These are phyloP conservation scores for Canis aureus DNA, from an alignment of 2,113 vertebrate species.

Conservation along the genomic window DNA sequence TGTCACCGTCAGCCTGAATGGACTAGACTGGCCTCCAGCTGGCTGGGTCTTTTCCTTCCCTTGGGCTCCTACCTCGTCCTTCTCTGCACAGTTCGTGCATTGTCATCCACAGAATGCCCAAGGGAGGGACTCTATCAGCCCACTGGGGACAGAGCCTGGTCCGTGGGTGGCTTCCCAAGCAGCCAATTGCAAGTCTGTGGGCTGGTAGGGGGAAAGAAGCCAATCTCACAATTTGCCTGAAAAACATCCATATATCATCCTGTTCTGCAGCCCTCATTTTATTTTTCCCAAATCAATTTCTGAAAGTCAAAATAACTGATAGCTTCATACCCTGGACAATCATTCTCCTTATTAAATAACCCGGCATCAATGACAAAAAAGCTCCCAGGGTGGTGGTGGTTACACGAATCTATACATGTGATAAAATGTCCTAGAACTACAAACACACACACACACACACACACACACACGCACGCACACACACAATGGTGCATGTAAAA, in stretches of 20 bases:
- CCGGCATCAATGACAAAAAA: not conserved
- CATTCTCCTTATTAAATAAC: conserved; percentile 54
- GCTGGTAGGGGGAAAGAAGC: not conserved
- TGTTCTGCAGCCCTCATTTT: not conserved
- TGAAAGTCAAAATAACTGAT: conserved; percentile 66
- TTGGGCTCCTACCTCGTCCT: not conserved
- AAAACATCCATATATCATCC: not conserved
- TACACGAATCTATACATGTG: not conserved
- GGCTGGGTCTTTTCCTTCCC: not conserved
- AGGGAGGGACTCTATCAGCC: not conserved
- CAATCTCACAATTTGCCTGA: not conserved
- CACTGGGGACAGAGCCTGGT: not conserved
- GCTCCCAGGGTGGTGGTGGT: not conserved
- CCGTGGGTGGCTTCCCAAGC: not conserved
- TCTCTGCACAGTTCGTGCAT: not conserved
- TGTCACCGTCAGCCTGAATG: rapidly evolving
- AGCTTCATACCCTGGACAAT: not conserved
- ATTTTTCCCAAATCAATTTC: conserved; percentile 47
- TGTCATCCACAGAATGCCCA: not conserved
- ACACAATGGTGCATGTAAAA: rapidly evolving
- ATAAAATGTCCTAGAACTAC: not conserved
- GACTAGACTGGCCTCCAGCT: not conserved
- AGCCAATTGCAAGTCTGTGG: not conserved
- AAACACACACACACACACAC: not conserved
- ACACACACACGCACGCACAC: rapidly evolving